These are phyloP conservation scores for Lithobates pipiens DNA, from an alignment of 2,797 vertebrate genomes.

Conservation along the genomic window DNA sequence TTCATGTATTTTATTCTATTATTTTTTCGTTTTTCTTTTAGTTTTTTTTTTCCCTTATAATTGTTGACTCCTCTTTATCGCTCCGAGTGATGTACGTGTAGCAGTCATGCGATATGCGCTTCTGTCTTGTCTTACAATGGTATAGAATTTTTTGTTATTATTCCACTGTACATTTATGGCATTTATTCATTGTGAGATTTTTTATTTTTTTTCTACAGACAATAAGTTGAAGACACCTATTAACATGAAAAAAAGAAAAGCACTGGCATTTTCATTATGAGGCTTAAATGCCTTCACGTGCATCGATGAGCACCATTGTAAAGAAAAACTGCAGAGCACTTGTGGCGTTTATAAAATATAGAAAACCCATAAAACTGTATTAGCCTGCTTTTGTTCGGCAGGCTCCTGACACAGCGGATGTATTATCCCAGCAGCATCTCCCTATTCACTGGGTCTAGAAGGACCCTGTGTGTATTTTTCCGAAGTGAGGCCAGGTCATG, in stretches of 20 bases:
- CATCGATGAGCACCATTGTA: conserved; percentile 9
- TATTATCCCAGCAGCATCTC: conserved; percentile 43
- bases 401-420: conserved; percentile 55
- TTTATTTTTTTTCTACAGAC: not conserved
- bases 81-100: not conserved
- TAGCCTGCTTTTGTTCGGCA: conserved; percentile 34
- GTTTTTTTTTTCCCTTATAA: not conserved
- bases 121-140: not conserved
- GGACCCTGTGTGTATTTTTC: conserved; percentile 62
- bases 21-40: not conserved
- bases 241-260: not conserved
- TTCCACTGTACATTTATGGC: not conserved
- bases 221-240: not conserved
- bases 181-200: not conserved
- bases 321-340: conserved; percentile 19
- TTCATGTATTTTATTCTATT: not conserved
- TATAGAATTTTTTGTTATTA: not conserved
- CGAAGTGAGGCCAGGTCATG: conserved; percentile 67
- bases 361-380: conserved; percentile 35
- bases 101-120: not conserved
- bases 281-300: conserved; percentile 4
- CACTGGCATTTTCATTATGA: conserved; percentile 3
- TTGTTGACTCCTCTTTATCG: not conserved
- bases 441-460: conserved; percentile 53
- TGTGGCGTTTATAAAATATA: conserved; percentile 28